Conservation (phyloP, 2,888 invertebrate genomes). For the Phytoseiulus persimilis region DNA sequence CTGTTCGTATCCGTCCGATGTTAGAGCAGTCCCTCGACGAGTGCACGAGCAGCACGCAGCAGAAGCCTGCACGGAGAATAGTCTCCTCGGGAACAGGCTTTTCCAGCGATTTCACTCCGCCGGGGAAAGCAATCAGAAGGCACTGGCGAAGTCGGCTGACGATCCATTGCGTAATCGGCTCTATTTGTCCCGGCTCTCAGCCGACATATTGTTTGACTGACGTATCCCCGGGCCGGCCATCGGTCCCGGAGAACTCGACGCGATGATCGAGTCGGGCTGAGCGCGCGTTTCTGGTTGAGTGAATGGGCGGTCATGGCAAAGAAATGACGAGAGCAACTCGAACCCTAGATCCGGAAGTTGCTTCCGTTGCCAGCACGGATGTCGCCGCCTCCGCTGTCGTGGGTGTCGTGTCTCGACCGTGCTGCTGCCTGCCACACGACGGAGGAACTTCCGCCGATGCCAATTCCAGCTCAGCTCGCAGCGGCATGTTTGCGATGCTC, state of each 20-base stretch:
- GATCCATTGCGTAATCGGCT: not conserved
- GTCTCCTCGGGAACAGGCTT: no score
- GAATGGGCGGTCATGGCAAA: not conserved
- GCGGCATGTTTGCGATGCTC: no score
- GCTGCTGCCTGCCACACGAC: no score
- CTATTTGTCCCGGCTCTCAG: not conserved
- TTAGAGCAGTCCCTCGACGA: no score
- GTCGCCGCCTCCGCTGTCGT: not conserved
- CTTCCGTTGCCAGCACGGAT: not conserved
- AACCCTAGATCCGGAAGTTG: not conserved
- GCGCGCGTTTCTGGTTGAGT: no score
- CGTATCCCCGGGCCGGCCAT: not conserved
- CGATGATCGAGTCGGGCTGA: not conserved
- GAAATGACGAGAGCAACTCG: not conserved
- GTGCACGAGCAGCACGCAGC: no score
- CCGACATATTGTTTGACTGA: not conserved
- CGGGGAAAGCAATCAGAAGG: no score
- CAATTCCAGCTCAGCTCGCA: not conserved
- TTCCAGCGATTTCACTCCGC: no score
- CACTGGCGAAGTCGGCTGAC: no score
- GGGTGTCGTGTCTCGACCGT: not conserved
- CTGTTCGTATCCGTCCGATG: no score
- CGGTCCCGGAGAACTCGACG: not conserved
- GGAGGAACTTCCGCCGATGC: not conserved
- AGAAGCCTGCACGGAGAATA: no score